Evolutionary conservation across 2,797 vertebrate genomes (phyloP), one percentile per base, ranked within the genome.

Genomic region (Sebastes minor): DNA sequence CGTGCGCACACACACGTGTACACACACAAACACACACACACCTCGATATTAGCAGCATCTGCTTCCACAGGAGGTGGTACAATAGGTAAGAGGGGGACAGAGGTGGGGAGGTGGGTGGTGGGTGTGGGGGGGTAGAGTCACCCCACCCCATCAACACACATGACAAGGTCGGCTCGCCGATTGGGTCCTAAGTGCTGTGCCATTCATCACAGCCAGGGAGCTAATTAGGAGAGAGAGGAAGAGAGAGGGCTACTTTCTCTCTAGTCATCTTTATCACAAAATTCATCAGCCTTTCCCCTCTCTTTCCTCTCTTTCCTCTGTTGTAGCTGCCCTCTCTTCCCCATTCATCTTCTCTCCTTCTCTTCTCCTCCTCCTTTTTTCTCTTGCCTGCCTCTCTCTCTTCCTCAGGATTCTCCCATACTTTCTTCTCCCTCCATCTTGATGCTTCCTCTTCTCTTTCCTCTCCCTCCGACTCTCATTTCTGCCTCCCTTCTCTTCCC

Each of bases 141-240:
- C 79, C 87, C 73, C 82, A 88, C 87, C 80, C 84, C 87, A 93
- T 94, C 88, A 94, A 88, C 86, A 94, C 94, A 65, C 87, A 93
- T 83, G 92, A 95, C 94, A 95, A 96, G 95, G 96, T 95, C 94
- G 90, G 91, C 68, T 91, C 64, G 74, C 83, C 71, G 86, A 94
- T 89, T 87, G 74, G 8, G 85, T 86, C 80, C 89, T 78, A 83
- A 94, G 88, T 76, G 85, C 74, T 69, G 75, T 71, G 88, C 85
- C 93, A 94, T 96, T 95, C 93, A 94, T 95, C 95, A 95, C 91
- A 86, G 82, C 78, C 68, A 88, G 82, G 76, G 2, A 16, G 89
- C 87, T 95, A 92, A 95, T 93, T 90, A 94, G 90, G 91, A 71
- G 82, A 84, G 82, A 83, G 73, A 53, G 62, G 22, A 49, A 69